A percentile compares a stretch with the other conserved stretches of the same genome.
Evolutionary conservation across 2,888 invertebrate genomes (phyloP).

Genomic region (Craniophora ligustri): DNA sequence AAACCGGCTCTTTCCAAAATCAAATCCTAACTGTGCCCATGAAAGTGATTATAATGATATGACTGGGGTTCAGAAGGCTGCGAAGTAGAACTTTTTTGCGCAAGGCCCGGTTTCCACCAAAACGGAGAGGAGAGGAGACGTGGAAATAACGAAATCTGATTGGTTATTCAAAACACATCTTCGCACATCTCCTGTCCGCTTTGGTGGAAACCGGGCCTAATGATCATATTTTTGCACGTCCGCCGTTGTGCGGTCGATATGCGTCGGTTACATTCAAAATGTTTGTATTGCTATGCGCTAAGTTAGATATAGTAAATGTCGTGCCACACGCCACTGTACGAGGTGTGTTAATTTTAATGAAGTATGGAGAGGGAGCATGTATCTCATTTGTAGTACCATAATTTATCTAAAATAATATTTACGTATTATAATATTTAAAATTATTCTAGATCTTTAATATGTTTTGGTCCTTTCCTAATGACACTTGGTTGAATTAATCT

Average conservation of each 20-base stretch:
- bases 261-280: slow-evolving; percentile 22
- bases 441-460: slow-evolving; percentile 4
- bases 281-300: slow-evolving; percentile 33
- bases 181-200: too few relatives aligned
- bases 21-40: slow-evolving; percentile 14
- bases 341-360: slow-evolving; percentile 29
- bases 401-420: slow-evolving; percentile 7
- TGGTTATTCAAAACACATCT: too few relatives aligned
- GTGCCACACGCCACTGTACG: slow-evolving; percentile 34
- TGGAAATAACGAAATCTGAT: too few relatives aligned
- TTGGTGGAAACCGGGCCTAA: too few relatives aligned
- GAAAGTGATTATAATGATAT: slow-evolving; percentile 25
- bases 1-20: neutral
- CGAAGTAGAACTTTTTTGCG: slow-evolving; percentile 11
- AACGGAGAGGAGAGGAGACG: too few relatives aligned
- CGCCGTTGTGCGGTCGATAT: slow-evolving; percentile 14
- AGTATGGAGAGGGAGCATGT: slow-evolving; percentile 29
- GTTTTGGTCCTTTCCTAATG: slow-evolving; percentile 1
- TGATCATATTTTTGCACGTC: slow-evolving; percentile 1
- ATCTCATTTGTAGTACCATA: slow-evolving; percentile 28
- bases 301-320: slow-evolving; percentile 38
- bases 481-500: neutral
- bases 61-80: slow-evolving; percentile 33
- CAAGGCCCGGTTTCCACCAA: too few relatives aligned
- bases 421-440: too few relatives aligned